Percentiles rank a stretch among this genome's conserved stretches.
Evolutionary conservation across 2,113 vertebrate genomes (phyloP).

Genomic region (Axis porcinus): DNA sequence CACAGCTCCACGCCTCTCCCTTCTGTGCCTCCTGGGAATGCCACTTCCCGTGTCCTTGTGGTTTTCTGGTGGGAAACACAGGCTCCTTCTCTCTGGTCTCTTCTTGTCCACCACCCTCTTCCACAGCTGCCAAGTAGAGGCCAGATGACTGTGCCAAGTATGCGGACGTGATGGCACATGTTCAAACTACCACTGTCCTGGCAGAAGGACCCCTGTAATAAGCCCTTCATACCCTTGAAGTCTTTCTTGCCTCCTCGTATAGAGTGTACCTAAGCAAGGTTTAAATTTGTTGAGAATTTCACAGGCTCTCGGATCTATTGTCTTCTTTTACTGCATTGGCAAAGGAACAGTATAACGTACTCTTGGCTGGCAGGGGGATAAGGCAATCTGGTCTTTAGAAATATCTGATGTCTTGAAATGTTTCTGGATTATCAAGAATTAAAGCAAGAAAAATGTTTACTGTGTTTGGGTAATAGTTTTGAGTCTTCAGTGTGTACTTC

Average conservation of each 20-base stretch:
- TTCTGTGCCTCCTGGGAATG: background rate
- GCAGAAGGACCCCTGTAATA: conserved; percentile 3
- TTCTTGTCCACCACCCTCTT: background rate
- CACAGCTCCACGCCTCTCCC: background rate
- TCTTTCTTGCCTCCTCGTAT: background rate
- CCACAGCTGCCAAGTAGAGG: background rate
- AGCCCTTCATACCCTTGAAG: background rate
- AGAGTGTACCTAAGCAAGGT: conserved; percentile 40
- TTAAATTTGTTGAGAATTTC: conserved; percentile 46
- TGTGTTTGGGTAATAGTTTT: background rate
- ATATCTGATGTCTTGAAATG: background rate
- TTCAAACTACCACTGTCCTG: background rate
- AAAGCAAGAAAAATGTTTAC: background rate
- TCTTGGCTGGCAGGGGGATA: background rate
- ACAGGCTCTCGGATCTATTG: conserved; percentile 18
- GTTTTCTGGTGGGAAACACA: background rate
- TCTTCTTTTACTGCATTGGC: background rate
- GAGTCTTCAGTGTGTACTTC: background rate
- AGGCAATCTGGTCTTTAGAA: background rate
- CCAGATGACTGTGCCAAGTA: background rate
- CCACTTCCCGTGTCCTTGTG: conserved; percentile 10
- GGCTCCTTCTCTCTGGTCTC: background rate
- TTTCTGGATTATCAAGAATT: conserved; percentile 24
- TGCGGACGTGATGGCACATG: background rate
- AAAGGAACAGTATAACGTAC: background rate